phyloP scores from a whole-genome alignment of 2,888 invertebrate genomes.

The Limenitis camilla region DNA sequence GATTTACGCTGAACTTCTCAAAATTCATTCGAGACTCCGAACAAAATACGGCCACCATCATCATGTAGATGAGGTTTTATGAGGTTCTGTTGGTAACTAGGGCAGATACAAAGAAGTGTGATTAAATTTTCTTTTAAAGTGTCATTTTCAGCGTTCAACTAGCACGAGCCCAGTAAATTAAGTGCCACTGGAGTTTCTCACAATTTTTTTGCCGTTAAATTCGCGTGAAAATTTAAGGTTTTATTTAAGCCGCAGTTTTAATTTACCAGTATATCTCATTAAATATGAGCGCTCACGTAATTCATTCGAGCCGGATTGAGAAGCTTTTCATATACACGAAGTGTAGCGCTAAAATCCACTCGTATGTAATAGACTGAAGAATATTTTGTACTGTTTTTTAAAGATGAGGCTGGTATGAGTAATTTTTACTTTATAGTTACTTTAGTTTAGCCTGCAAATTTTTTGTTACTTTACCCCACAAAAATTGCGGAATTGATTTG shows the following conservation, averaged over 20 bases:
- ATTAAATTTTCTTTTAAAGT: conserved; percentile 3
- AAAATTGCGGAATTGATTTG: too few species aligned
- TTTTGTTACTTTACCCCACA: too few species aligned
- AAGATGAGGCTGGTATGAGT: neutral
- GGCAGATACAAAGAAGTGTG: conserved; percentile 1
- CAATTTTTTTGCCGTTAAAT: conserved; percentile 5
- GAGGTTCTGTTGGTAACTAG: neutral
- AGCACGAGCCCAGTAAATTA: conserved; percentile 6
- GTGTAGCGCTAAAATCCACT: neutral
- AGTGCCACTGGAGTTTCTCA: conserved; percentile 11
- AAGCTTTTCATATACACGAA: conserved; percentile 2
- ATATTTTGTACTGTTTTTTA: neutral
- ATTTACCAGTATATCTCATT: conserved; percentile 10
- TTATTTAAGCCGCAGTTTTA: conserved; percentile 1
- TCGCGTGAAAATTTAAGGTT: neutral
- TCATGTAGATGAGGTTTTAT: too few species aligned
- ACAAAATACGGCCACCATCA: neutral
- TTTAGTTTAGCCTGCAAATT: too few species aligned
- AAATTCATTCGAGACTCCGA: neutral
- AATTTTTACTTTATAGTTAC: too few species aligned
- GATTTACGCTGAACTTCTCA: neutral
- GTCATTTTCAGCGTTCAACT: conserved; percentile 4
- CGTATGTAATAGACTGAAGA: neutral
- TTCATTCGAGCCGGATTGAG: conserved; percentile 7
- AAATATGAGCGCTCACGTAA: conserved; percentile 7